Evolutionary conservation across 2,888 invertebrate species (phyloP).

Genomic region (Galerucella nymphaeae): DNA sequence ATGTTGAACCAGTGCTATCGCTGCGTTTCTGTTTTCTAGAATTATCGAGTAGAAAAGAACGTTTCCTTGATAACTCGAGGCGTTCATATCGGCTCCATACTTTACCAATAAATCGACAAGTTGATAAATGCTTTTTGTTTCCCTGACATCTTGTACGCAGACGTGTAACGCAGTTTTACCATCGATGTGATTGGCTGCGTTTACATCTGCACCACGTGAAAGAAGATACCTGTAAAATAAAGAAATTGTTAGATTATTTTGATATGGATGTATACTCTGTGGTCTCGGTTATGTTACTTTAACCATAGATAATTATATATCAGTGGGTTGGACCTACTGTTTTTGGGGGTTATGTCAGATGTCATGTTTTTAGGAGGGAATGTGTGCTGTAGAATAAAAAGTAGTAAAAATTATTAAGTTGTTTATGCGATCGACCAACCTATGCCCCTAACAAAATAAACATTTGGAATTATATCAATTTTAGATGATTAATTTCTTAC

Average conservation of each 20-base stretch:
- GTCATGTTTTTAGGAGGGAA: no score
- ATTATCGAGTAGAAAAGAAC: constrained; percentile 65
- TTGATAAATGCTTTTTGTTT: constrained; percentile 66
- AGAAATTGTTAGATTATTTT: no score
- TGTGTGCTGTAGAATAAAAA: no score
- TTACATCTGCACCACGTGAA: constrained; percentile 58
- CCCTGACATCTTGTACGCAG: constrained; percentile 70
- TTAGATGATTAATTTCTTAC: constrained; percentile 55
- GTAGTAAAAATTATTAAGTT: no score
- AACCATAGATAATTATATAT: no score
- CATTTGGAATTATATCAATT: background rate
- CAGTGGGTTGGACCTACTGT: no score
- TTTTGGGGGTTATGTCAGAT: no score
- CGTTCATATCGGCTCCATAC: constrained; percentile 60
- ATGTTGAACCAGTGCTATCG: constrained; percentile 70
- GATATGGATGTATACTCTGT: no score
- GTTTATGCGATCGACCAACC: no score
- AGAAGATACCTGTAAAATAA: constrained; percentile 48
- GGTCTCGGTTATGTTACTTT: no score
- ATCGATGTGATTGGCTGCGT: constrained; percentile 59
- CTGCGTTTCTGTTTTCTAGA: constrained; percentile 65
- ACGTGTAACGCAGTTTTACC: constrained; percentile 70
- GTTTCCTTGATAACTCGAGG: constrained; percentile 61
- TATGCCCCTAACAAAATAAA: background rate
- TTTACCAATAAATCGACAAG: constrained; percentile 65